Evolutionary conservation across 2,797 vertebrate genomes (phyloP).

Genomic region (Argyrosomus regius): DNA sequence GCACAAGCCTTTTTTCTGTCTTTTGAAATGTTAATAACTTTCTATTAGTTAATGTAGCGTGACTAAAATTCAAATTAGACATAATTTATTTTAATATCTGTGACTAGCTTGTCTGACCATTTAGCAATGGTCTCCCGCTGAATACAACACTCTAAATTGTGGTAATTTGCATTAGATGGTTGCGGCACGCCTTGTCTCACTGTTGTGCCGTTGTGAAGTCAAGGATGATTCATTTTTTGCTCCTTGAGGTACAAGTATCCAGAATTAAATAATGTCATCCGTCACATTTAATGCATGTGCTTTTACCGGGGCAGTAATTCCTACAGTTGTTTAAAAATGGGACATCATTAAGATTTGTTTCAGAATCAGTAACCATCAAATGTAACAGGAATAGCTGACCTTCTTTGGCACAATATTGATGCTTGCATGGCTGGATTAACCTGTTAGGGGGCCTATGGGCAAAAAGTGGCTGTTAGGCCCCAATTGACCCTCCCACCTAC

Average conservation of each 20-base stretch:
- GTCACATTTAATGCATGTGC: conserved; percentile 71
- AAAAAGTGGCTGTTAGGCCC: not conserved
- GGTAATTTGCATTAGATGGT: conserved; percentile 96
- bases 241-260: conserved; percentile 78
- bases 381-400: conserved; percentile 4
- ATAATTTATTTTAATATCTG: conserved; percentile 99
- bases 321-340: conserved; percentile 28
- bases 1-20: conserved; percentile 97
- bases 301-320: conserved; percentile 29
- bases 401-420: conserved; percentile 30
- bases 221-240: conserved; percentile 85
- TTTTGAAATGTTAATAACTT: conserved; percentile 99
- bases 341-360: conserved; percentile 36
- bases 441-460: conserved; percentile 2
- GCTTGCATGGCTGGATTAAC: conserved; percentile 24
- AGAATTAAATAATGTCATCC: conserved; percentile 76
- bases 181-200: conserved; percentile 92
- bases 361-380: conserved; percentile 20
- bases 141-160: conserved; percentile 98
- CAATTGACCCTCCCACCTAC: not conserved
- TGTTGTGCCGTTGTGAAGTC: conserved; percentile 92
- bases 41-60: conserved; percentile 99
- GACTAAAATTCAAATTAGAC: conserved; percentile 99
- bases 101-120: conserved; percentile 99
- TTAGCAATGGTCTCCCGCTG: conserved; percentile 98